A percentile compares a stretch with the other conserved stretches of the same genome.
phyloP scores from a whole-genome alignment of 1,140 invertebrate genomes.

The Metopolophium dirhodum region DNA sequence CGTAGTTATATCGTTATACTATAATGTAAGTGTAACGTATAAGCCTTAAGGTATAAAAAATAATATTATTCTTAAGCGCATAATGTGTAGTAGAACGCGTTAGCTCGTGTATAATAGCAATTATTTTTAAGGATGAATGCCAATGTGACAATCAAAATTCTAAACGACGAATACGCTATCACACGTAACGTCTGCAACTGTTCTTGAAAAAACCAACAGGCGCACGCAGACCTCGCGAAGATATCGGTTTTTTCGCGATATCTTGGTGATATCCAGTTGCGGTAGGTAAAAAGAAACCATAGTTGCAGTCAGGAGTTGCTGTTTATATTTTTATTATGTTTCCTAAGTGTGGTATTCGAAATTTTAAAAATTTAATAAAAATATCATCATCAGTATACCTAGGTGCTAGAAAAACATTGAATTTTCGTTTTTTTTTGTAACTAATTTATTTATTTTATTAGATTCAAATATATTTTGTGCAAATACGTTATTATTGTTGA shows the following conservation, averaged over 20 bases:
- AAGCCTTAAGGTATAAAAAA: not conserved
- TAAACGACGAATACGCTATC: conserved; percentile 47
- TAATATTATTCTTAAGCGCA: conserved; percentile 31
- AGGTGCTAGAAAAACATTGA: too few species aligned
- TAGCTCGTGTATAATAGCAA: conserved; percentile 32
- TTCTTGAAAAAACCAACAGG: conserved; percentile 39
- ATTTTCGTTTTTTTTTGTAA: too few species aligned
- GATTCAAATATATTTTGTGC: too few species aligned
- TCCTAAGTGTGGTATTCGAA: too few species aligned
- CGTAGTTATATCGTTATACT: conserved; percentile 30
- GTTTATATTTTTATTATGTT: too few species aligned
- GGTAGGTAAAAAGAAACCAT: too few species aligned
- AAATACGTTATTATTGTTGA: too few species aligned
- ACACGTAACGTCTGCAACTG: conserved; percentile 41
- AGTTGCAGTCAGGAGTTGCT: too few species aligned
- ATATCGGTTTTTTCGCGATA: not conserved
- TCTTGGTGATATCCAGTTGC: too few species aligned
- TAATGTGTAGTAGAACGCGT: conserved; percentile 29
- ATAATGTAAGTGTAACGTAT: not conserved
- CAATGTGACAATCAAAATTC: conserved; percentile 57
- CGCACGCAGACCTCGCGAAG: not conserved
- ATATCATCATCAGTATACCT: too few species aligned
- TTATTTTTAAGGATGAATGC: conserved; percentile 49
- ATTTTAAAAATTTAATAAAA: too few species aligned
- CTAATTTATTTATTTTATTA: too few species aligned